phyloP scores from a whole-genome alignment of 2,888 invertebrate genomes.

The Philaethria dido region DNA sequence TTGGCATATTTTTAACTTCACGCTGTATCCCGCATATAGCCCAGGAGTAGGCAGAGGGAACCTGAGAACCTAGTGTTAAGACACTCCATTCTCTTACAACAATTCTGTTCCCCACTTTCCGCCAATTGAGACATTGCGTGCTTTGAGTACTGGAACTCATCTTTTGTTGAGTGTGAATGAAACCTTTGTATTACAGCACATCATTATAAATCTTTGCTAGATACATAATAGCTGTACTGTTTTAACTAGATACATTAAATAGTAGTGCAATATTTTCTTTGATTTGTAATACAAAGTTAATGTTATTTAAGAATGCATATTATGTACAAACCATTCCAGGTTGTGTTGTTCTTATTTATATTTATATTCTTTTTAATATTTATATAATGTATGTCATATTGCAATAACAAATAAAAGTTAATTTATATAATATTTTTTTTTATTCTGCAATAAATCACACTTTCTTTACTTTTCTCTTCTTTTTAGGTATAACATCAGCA shows the following conservation, averaged over 20 bases:
- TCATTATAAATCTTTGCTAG: too few species aligned
- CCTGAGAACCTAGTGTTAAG: too few species aligned
- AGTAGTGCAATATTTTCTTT: conserved; percentile 41
- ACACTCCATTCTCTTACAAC: too few species aligned
- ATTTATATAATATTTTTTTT: conserved; percentile 45
- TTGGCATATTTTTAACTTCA: too few species aligned
- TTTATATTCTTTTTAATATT: conserved; percentile 18
- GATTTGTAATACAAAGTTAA: conserved; percentile 62
- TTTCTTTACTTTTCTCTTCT: conserved; percentile 52
- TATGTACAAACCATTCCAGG: conserved; percentile 37
- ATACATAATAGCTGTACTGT: too few species aligned
- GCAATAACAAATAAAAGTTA: conserved; percentile 19
- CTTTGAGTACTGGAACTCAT: too few species aligned
- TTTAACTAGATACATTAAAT: not conserved
- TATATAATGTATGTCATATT: conserved; percentile 14
- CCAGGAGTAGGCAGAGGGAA: too few species aligned
- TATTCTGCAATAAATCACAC: conserved; percentile 17
- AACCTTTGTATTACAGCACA: too few species aligned
- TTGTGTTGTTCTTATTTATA: conserved; percentile 30
- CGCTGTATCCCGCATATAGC: too few species aligned
- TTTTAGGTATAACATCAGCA: conserved; percentile 55
- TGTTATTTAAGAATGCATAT: conserved; percentile 13
- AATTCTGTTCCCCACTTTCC: too few species aligned
- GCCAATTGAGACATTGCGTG: too few species aligned
- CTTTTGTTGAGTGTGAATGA: too few species aligned